A percentile compares a stretch with the other conserved stretches of the same genome.
Conservation (phyloP, 2,113 vertebrate genomes). For the Pseudorasbora parva region DNA sequence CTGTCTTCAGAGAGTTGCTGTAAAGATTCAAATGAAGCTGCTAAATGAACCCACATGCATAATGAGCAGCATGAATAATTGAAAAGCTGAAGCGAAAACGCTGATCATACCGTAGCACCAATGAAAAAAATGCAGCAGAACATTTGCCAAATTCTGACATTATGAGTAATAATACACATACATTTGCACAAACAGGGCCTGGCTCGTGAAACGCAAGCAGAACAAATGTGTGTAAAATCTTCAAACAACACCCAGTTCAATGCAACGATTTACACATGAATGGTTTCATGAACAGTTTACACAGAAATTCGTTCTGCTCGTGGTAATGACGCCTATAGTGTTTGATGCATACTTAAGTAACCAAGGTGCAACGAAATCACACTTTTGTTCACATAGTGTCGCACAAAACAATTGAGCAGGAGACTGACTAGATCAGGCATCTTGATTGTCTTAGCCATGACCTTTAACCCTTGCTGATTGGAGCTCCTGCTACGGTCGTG, state of each 20-base stretch:
- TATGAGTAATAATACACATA: background rate
- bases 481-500: slow-evolving; percentile 57
- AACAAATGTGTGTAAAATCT: background rate
- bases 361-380: background rate
- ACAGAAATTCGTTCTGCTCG: background rate
- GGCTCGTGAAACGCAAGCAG: no score
- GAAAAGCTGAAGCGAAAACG: slow-evolving; percentile 47
- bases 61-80: slow-evolving; percentile 64
- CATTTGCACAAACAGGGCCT: background rate
- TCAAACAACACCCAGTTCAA: background rate
- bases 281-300: background rate
- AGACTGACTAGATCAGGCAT: slow-evolving; percentile 46
- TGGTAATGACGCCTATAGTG: background rate
- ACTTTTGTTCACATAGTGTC: background rate
- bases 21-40: slow-evolving; percentile 57
- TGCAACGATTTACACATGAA: background rate
- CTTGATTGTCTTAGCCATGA: slow-evolving; percentile 59
- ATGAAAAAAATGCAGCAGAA: slow-evolving; percentile 35
- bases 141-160: slow-evolving; percentile 25
- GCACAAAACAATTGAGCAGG: background rate
- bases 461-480: slow-evolving; percentile 48
- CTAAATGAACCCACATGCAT: slow-evolving; percentile 55
- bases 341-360: background rate
- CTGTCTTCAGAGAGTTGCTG: slow-evolving; percentile 25
- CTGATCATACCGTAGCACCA: slow-evolving; percentile 18